Conservation (phyloP, 2,888 invertebrate species). For the Oxycera nigricornis region DNA sequence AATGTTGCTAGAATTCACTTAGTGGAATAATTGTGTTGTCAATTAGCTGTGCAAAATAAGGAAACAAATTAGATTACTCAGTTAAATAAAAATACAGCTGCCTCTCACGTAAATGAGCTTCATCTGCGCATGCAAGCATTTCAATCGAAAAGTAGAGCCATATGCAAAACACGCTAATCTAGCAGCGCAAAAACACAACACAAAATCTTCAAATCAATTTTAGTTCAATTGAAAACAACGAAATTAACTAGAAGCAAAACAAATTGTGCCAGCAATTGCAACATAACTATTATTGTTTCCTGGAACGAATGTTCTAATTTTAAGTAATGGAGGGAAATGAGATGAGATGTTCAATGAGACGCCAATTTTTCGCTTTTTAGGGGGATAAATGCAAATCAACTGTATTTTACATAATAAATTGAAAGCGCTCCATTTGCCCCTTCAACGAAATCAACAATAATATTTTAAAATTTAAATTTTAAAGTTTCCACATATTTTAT, state of each 20-base stretch:
- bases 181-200: background rate
- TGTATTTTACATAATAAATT: too few relatives aligned
- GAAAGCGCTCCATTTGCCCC: too few relatives aligned
- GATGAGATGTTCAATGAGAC: background rate
- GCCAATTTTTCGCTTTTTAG: background rate
- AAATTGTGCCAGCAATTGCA: background rate
- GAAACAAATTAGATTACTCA: background rate
- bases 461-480: too few relatives aligned
- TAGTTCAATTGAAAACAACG: too few relatives aligned
- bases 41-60: background rate
- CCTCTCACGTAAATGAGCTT: constrained; percentile 24
- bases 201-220: background rate
- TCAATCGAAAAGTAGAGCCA: background rate
- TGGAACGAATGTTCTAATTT: background rate
- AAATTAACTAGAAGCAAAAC: too few relatives aligned
- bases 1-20: constrained; percentile 28
- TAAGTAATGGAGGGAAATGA: background rate
- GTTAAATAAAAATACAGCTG: constrained; percentile 9
- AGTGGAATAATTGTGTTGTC: background rate
- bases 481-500: too few relatives aligned
- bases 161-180: background rate
- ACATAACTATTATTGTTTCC: background rate
- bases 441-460: too few relatives aligned
- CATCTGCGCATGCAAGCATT: constrained; percentile 18
- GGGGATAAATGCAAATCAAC: too few relatives aligned